These are phyloP conservation scores for Chirona hameri DNA, from an alignment of 2,888 invertebrate genomes.

Conservation along the genomic window DNA sequence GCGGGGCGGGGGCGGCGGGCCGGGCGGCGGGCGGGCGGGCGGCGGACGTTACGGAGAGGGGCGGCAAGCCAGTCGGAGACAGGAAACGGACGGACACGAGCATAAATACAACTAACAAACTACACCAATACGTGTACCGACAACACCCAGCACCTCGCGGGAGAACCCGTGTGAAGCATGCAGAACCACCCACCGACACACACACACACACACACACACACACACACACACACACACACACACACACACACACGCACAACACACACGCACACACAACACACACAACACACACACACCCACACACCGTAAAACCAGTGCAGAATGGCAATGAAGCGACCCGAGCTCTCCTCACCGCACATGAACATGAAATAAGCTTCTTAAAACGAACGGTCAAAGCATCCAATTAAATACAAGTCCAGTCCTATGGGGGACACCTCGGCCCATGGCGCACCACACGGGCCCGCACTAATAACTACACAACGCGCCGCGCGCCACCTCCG, in stretches of 20 bases:
- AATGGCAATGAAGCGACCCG: conserved; percentile 11
- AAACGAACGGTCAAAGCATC: conserved; percentile 13
- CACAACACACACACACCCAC: too few species aligned
- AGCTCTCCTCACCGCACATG: not conserved
- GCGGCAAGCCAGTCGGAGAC: not conserved
- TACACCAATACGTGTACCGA: not conserved
- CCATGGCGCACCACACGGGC: not conserved
- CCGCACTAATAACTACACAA: not conserved
- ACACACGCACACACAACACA: not conserved
- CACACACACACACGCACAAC: too few species aligned
- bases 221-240: not conserved
- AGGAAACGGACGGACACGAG: not conserved
- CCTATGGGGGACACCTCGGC: not conserved
- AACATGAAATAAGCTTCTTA: conserved; percentile 28
- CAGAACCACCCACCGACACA: not conserved
- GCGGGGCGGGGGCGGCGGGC: too few species aligned
- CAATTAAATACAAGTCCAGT: conserved; percentile 1
- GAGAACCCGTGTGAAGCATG: conserved; percentile 12
- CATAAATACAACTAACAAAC: conserved; percentile 1
- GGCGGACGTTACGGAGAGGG: not conserved
- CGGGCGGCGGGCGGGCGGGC: not conserved
- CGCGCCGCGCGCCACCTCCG: not conserved
- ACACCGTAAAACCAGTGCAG: not conserved
- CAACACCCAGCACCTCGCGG: not conserved
- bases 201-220: not conserved